These are phyloP conservation scores for Cataglyphis albicans DNA, from an alignment of 2,888 invertebrate species.

Conservation along the genomic window DNA sequence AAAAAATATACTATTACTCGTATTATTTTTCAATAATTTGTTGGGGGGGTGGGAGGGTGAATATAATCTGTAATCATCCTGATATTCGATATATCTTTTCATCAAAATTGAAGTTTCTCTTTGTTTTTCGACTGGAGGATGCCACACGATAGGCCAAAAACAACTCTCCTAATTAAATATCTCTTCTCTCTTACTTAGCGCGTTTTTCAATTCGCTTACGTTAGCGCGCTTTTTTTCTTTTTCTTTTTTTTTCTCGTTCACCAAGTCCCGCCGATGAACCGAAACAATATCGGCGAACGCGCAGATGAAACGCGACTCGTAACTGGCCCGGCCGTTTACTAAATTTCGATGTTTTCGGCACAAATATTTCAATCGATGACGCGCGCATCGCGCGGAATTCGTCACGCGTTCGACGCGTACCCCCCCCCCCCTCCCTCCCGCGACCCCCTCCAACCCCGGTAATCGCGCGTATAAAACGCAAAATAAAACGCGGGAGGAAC, in stretches of 20 bases:
- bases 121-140: background rate
- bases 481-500: slow-evolving; percentile 42
- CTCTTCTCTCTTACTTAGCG: background rate
- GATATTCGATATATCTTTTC: background rate
- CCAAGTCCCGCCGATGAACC: slow-evolving; percentile 46
- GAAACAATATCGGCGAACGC: slow-evolving; percentile 49
- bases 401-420: slow-evolving; percentile 50
- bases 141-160: background rate
- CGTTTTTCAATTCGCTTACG: slow-evolving; percentile 16
- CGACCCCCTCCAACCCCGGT: background rate
- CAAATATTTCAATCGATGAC: slow-evolving; percentile 57
- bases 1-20: background rate
- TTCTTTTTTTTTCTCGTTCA: slow-evolving; percentile 13
- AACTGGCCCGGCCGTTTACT: slow-evolving; percentile 55
- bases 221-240: background rate
- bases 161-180: background rate
- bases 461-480: slow-evolving; percentile 46
- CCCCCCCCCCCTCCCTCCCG: background rate
- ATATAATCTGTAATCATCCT: background rate
- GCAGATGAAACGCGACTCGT: slow-evolving; percentile 52
- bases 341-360: slow-evolving; percentile 55
- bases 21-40: background rate
- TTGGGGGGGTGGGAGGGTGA: background rate
- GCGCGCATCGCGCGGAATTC: slow-evolving; percentile 56
- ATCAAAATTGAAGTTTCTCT: background rate